Evolutionary conservation across 2,113 vertebrate species (phyloP), one percentile per base, ranked within the genome.

Genomic region (Eublepharis macularius): DNA sequence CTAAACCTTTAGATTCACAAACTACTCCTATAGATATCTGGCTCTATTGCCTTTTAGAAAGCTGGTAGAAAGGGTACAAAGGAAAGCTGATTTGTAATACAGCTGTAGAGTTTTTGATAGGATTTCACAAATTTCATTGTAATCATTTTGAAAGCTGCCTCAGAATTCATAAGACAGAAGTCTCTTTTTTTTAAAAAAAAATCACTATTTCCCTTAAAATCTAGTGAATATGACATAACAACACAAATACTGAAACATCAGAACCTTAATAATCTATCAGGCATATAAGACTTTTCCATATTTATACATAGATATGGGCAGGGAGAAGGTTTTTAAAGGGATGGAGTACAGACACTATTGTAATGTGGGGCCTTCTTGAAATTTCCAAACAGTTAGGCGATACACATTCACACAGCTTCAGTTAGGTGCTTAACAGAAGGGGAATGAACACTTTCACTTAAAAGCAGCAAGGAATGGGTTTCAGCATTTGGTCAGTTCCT

Each of bases 401-500:
- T n/a, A n/a, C n/a, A n/a, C n/a, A n/a, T n/a, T n/a, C n/a, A n/a
- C n/a, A n/a, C n/a, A n/a, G 19, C 69, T 70, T 41, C 69, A 36
- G 36, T 79, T 79, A 14, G 2, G 36, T 43, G 54, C 57, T 76
- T 80, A 34, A 49, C 21, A 54, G 51, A 66, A 4, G 43, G 83
- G 3, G 24, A 6, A 54, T 54, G 86, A 85, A 57, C 0, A 2
- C 10, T 57, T 86, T n/a, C 1, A 88, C 84, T 49, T 45, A 81
- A 60, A 11, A 45, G 43, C 34, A 29, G 32, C 83, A 83, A 90
- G 39, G 78, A 68, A 36, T 79, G 87, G 14, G 69, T 16, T 88
- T 77, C 34, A 85, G 54, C 29, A 45, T 80, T 85, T 83, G 80
- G 14, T 41, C 87, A 76, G 57, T n/a, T 92, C 51, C 24, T 74